A percentile compares a stretch with the other conserved stretches of the same genome.
Evolutionary conservation across 2,888 invertebrate species (phyloP).

Genomic region (Heliconius ismenius): DNA sequence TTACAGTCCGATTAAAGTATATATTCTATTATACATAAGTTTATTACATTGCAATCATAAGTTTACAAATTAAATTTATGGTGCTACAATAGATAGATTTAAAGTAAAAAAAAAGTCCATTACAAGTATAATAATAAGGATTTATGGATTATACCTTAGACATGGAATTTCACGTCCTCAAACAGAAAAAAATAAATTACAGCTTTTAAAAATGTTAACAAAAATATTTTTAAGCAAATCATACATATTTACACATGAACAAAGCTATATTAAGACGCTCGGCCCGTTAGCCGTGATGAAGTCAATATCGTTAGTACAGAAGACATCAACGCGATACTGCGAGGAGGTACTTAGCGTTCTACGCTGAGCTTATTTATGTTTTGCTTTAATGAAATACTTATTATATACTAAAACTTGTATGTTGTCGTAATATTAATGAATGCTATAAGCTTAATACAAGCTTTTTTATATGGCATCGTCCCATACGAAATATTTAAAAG

Average conservation of each 20-base stretch:
- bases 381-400: background rate
- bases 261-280: background rate
- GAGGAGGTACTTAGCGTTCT: background rate
- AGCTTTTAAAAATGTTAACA: background rate
- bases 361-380: background rate
- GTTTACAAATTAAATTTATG: too few species aligned
- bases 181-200: background rate
- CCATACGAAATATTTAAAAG: too few species aligned
- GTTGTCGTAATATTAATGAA: too few species aligned
- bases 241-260: background rate
- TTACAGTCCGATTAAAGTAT: background rate
- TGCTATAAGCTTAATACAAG: too few species aligned
- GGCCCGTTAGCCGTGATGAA: conserved; percentile 7
- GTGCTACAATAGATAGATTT: too few species aligned
- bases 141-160: too few species aligned
- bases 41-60: too few species aligned
- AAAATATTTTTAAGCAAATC: background rate
- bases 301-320: conserved; percentile 12
- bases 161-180: background rate
- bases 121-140: too few species aligned
- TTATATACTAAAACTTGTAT: background rate
- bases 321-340: conserved; percentile 27
- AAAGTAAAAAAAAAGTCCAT: too few species aligned
- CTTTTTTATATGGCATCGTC: too few species aligned
- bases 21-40: too few species aligned